Percentiles rank a stretch among this genome's conserved stretches.
phyloP scores from a whole-genome alignment of 2,113 vertebrate genomes.

The Gambusia holbrooki region DNA sequence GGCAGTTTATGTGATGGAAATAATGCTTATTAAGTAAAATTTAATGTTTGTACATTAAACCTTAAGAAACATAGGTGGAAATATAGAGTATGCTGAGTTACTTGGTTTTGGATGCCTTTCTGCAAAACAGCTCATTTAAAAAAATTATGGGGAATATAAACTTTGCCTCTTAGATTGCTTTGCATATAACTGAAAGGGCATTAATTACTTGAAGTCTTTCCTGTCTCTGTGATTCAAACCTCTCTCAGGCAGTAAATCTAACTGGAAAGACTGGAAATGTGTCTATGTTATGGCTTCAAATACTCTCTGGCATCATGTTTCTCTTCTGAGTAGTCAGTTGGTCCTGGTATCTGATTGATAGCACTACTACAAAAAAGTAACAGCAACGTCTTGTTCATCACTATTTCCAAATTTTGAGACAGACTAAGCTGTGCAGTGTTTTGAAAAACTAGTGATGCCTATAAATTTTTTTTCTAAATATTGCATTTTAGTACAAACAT shows the following conservation, averaged over 20 bases:
- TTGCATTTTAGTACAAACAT: not conserved
- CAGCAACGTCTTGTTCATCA: constrained; percentile 9
- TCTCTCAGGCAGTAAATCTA: constrained; percentile 49
- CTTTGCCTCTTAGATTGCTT: constrained; percentile 18
- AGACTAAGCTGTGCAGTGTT: constrained; percentile 1
- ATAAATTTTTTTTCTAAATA: not conserved
- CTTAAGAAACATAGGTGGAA: constrained; percentile 16
- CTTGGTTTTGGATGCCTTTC: not conserved
- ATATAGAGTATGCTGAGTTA: not conserved
- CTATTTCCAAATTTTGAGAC: constrained; percentile 4
- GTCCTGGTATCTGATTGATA: constrained; percentile 50
- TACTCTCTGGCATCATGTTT: constrained; percentile 48
- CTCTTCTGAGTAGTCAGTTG: constrained; percentile 46
- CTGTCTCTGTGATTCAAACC: constrained; percentile 33
- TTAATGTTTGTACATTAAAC: not conserved
- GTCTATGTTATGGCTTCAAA: constrained; percentile 39
- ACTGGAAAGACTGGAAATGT: constrained; percentile 45
- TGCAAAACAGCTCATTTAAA: constrained; percentile 2
- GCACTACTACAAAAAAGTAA: constrained; percentile 19
- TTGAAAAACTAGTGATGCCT: not conserved
- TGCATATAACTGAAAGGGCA: constrained; percentile 22
- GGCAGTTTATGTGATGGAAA: constrained; percentile 43
- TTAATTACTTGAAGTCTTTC: constrained; percentile 57
- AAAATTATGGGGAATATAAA: constrained; percentile 30
- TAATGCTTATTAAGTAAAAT: constrained; percentile 18